Conservation (phyloP, 2,888 invertebrate species). For the Ecliptopera silaceata region DNA sequence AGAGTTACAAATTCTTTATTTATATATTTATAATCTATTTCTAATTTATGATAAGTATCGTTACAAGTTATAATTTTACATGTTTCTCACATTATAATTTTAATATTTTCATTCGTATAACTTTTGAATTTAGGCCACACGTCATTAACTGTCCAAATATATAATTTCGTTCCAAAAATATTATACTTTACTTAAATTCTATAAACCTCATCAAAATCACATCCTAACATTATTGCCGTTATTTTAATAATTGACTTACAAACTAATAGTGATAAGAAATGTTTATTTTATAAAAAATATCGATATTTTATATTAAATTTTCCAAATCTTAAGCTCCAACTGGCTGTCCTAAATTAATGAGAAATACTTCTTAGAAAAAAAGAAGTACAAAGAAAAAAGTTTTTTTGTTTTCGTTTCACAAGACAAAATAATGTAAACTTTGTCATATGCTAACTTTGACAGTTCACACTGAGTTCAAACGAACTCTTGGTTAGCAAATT, state of each 20-base stretch:
- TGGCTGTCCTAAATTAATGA: conserved; percentile 23
- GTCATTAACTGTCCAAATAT: conserved; percentile 37
- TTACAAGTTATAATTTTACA: conserved; percentile 18
- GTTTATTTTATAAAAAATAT: conserved; percentile 28
- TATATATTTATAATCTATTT: conserved; percentile 7
- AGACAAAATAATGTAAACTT: too few species aligned
- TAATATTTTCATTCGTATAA: conserved; percentile 14
- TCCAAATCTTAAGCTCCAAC: conserved; percentile 30
- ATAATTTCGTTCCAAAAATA: conserved; percentile 31
- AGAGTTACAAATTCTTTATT: conserved; percentile 1
- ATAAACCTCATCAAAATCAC: conserved; percentile 51
- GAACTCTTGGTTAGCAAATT: too few species aligned
- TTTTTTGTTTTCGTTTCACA: too few species aligned
- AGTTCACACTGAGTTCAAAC: too few species aligned
- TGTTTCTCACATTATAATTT: conserved; percentile 11
- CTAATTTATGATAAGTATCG: conserved; percentile 7
- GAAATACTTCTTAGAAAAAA: too few species aligned
- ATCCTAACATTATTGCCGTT: conserved; percentile 65
- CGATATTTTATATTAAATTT: conserved; percentile 17
- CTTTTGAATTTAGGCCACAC: conserved; percentile 44
- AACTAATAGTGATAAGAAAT: conserved; percentile 37
- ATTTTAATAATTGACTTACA: conserved; percentile 59
- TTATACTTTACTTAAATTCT: conserved; percentile 10
- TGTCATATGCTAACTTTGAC: too few species aligned
- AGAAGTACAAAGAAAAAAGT: too few species aligned